Conservation (phyloP, 2,888 invertebrate genomes). For the Phasia obesa region DNA sequence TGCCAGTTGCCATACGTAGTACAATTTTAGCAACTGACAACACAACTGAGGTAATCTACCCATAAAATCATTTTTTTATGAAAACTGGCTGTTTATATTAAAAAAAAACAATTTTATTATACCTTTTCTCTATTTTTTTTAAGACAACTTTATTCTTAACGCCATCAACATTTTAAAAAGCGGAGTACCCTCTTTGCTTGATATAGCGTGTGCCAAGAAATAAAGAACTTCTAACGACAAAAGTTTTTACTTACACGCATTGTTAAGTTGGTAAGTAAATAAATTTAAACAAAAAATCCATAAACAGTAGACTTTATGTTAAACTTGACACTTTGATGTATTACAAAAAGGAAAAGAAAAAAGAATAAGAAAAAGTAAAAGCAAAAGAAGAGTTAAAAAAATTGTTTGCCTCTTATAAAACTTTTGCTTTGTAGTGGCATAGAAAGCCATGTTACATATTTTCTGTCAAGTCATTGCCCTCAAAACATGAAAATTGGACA, state of each 20-base stretch:
- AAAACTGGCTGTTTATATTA: too few species aligned
- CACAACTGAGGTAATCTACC: too few species aligned
- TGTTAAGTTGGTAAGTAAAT: conserved; percentile 52
- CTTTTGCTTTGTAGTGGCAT: neutral
- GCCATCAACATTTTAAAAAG: neutral
- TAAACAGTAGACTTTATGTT: conserved; percentile 63
- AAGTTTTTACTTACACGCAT: conserved; percentile 51
- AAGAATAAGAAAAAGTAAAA: neutral
- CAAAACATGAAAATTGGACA: too few species aligned
- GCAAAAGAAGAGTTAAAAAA: neutral
- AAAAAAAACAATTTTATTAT: neutral
- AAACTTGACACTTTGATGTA: conserved; percentile 62
- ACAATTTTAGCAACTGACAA: too few species aligned
- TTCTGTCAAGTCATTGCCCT: neutral
- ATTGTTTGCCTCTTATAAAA: neutral
- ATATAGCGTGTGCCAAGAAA: neutral
- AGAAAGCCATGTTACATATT: neutral
- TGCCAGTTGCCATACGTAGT: too few species aligned
- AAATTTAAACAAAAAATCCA: conserved; percentile 44
- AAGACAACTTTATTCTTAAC: neutral
- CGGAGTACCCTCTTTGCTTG: neutral
- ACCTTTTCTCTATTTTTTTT: neutral
- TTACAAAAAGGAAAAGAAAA: conserved; percentile 18
- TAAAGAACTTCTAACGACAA: conserved; percentile 37
- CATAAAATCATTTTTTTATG: too few species aligned